Evolutionary conservation across 92 coral and sea anemone genomes (phyloP), one percentile per base, ranked within the genome.

Genomic region (Heteractis magnifica): DNA sequence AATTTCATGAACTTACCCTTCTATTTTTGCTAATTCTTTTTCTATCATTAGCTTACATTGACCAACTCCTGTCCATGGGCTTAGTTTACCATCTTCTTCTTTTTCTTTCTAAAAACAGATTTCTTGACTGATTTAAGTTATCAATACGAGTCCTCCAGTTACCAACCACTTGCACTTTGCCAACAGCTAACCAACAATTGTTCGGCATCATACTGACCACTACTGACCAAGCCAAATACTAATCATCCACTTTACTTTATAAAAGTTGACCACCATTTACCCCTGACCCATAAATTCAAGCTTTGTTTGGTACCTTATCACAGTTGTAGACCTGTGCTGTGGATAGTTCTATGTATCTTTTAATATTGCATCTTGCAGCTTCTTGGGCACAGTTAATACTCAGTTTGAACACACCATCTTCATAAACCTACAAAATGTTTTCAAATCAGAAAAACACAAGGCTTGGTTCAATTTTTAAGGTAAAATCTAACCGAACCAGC

Each of bases 61-160:
- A 77, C 94, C 98, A 56, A 94, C 83, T 8, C 84, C 89, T 59
- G 98, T 95, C 98, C 98, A 95, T 1, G 98, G 98, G n/a, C 91
- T 86, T 5, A 84, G 79, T 70, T 94, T 95, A 48, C 93, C 77
- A 49, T 90, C 86, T 81, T 95, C 98, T 56, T 90, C 91, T 59
- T 97, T 95, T 56, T 77, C 88, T 88, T 91, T 91, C 98, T 95
- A 79, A 18, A 5, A 78, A 34, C 44, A 34, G 44, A 34, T 34
- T 34, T 34, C 44, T 34, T 2, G 44, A 34, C 1, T 34, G 44
- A 34, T 34, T 34, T 34, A 34, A 34, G 44, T 34, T 34, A 34
- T 34, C 44, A 34, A 34, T 34, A 34, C 1, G 44, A 34, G 44
- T 34, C 44, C 44, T 34, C 44, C 3, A 34, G 44, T 34, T 34